Base-by-base conservation (phyloP, 2,797 vertebrate genomes). In the Periparus ater region DNA sequence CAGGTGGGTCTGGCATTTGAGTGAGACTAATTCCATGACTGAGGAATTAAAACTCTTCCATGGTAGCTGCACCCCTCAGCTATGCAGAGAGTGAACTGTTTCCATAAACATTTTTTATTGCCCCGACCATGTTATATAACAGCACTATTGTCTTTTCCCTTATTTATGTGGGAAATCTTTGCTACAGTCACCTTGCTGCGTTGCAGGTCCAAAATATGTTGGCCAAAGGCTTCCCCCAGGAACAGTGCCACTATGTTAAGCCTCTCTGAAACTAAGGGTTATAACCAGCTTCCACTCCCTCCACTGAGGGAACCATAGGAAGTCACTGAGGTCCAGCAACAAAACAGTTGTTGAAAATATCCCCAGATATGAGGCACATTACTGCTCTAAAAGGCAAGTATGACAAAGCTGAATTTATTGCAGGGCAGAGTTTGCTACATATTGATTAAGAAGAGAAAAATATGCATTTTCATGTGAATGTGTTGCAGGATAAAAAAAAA, bases 121-220 rank as follows among this genome's bases (percentile, higher is more conserved):
- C 17, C 32, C 2, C 0, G 0, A 21, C n/a, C 42, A 44, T 2
- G 0, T 48, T 62, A 27, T 32, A 45, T 44, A 54, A 32, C 30
- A 55, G 22, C 27, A 40, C 8, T 48, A 10, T 45, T 89, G 36
- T 78, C 15, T 32, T 86, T 75, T 86, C n/a, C 29, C 45, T 71
- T 91, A 29, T 58, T 88, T 87, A 21, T 1, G 3, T 38, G 34
- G 17, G 76, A 66, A 85, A 70, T 48, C 51, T 32, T 38, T 79
- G 25, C 45, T 55, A 55, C 62, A 70, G 27, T 58, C 25, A 67
- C 36, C 45, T 72, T 67, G 61, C 30, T 34, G 13, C 62, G 21
- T 26, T 36, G 45, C 25, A 87, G 42, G 23, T 63, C 63, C 30
- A 63, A 48, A 40, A 20, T 18, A 5, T 2, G 13, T 44, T 89